Base-by-base conservation (phyloP, 2,113 vertebrate species). In the Ivindomyrus marchei region DNA sequence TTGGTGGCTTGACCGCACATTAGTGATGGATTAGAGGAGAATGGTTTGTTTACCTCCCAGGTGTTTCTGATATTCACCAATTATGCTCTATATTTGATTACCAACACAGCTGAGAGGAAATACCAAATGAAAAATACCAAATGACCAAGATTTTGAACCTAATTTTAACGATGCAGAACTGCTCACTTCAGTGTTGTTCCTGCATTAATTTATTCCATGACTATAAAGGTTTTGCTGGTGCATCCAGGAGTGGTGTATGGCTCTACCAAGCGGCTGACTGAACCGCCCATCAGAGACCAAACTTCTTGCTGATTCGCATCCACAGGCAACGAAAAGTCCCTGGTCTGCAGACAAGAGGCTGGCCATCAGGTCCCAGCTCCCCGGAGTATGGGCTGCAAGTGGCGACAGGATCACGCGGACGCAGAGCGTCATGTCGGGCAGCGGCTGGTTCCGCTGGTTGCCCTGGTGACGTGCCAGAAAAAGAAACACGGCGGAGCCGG, bases 21-120 rank as follows among this genome's bases (percentile, higher is more conserved):
- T 47, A 85, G 83, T 85, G 83, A 85, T 45, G 24, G 83, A 85
- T 85, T 11, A 85, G 17, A 24, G 42, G 83, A 46, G 45, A 45
- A 47, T 85, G 83, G 83, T 47, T 85, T 85, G 83, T 85, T 47
- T 85, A 85, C 83, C 45, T 24, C 19, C 47, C 83, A 85, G 83
- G 39, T 85, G 83, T 49, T 47, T 47, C 45, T 46, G n/a, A 85
- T 47, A 47, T 80, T 17, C 42, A 85, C 19, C 47, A 85, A 85
- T 85, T 24, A 85, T 13, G 39, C 24, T 46, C 45, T 46, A 85
- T 13, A 85, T 85, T 85, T 85, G 24, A 85, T 85, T 85, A 85
- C 4, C 45, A 47, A 7, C 6, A 45, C 77, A 45, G 77, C 36
- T 39, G 77, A 83, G 42, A 45, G 39, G 31, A 47, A 52, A 52